Conservation (phyloP, 2,797 vertebrate species). For the Sternotherus odoratus region DNA sequence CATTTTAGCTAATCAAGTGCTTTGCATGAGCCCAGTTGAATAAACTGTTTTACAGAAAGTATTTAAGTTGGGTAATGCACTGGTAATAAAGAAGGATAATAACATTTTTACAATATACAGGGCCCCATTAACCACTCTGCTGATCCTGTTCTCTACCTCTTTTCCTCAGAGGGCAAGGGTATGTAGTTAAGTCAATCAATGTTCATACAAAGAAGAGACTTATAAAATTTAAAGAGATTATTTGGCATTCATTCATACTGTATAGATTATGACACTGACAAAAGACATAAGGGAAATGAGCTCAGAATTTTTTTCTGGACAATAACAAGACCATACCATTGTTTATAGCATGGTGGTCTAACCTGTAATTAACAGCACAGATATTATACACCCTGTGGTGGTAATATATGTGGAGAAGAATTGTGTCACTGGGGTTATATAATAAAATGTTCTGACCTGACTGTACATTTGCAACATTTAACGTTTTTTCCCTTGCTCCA, state of each 20-base stretch:
- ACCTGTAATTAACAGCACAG: slow-evolving; percentile 11
- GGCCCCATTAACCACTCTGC: not conserved
- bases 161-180: not conserved
- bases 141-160: slow-evolving; percentile 20
- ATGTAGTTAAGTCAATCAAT: not conserved
- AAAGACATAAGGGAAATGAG: slow-evolving; percentile 22
- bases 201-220: slow-evolving; percentile 30
- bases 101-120: slow-evolving; percentile 52
- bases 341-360: slow-evolving; percentile 4
- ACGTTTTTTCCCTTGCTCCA: not conserved
- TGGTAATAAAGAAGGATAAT: slow-evolving; percentile 49
- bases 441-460: not conserved
- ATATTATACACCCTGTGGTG: not conserved
- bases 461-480: slow-evolving; percentile 4
- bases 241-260: slow-evolving; percentile 48
- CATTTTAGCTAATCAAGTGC: slow-evolving; percentile 57
- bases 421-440: not conserved
- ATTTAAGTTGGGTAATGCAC: slow-evolving; percentile 42
- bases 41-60: slow-evolving; percentile 70
- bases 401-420: not conserved
- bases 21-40: slow-evolving; percentile 43
- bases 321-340: slow-evolving; percentile 23
- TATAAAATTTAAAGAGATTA: slow-evolving; percentile 54
- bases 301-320: slow-evolving; percentile 26
- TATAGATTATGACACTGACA: slow-evolving; percentile 17